phyloP scores from a whole-genome alignment of 2,113 vertebrate genomes.

The Uria lomvia region DNA sequence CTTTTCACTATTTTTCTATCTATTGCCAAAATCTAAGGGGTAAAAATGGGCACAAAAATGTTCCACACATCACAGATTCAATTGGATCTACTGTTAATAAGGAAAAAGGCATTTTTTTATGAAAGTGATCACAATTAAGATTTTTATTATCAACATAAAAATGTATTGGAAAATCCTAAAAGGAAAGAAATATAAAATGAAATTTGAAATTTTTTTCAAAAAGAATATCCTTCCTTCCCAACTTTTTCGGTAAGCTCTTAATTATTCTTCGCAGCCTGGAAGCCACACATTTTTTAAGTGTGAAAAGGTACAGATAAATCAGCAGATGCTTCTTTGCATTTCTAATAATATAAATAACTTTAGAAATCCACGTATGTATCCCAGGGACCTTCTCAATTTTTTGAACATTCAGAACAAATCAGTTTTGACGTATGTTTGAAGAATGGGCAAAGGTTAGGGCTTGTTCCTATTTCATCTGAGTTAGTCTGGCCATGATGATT shows the following conservation, averaged over 20 bases:
- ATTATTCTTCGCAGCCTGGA: background rate
- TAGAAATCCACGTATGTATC: background rate
- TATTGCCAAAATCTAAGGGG: background rate
- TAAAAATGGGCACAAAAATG: background rate
- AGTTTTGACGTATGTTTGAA: conserved; percentile 25
- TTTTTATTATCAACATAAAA: background rate
- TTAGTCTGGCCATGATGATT: conserved; percentile 29
- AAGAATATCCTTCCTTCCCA: background rate
- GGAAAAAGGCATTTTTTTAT: background rate
- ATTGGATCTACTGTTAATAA: background rate
- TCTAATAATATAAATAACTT: conserved; percentile 34
- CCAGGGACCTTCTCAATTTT: conserved; percentile 28
- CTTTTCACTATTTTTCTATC: background rate
- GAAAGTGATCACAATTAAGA: background rate
- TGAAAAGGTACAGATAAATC: conserved; percentile 9
- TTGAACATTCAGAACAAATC: conserved; percentile 29
- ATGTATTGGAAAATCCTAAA: background rate
- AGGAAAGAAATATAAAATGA: background rate
- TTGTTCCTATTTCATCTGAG: conserved; percentile 49
- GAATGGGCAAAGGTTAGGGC: conserved; percentile 48
- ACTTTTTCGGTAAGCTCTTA: background rate
- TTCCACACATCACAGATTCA: background rate
- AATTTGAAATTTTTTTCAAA: background rate
- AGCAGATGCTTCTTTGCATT: background rate
- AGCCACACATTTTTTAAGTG: background rate